phyloP scores from a whole-genome alignment of 2,113 vertebrate genomes.

The Rallus limicola region DNA sequence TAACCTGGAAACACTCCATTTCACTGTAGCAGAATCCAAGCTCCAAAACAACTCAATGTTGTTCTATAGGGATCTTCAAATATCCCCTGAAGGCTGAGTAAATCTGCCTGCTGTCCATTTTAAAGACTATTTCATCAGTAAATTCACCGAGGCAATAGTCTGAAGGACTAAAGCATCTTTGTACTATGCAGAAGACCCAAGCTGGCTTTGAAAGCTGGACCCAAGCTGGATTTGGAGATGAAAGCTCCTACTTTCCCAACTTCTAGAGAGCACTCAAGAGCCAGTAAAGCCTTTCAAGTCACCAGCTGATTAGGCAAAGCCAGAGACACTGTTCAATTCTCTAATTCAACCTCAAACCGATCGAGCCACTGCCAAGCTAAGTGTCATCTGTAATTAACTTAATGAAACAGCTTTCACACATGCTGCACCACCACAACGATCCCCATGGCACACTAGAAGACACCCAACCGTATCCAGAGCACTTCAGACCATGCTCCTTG shows the following conservation, averaged over 20 bases:
- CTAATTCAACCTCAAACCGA: not conserved
- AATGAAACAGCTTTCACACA: not conserved
- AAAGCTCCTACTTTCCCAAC: not conserved
- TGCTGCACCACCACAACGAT: not conserved
- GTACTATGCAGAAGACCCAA: not conserved
- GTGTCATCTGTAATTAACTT: not conserved
- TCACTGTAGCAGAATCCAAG: not conserved
- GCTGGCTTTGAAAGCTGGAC: not conserved
- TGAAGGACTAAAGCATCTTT: not conserved
- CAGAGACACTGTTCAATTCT: not conserved
- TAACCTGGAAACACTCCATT: not conserved
- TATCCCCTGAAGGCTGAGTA: not conserved
- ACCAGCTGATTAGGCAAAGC: not conserved
- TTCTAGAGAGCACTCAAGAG: not conserved
- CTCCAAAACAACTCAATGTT: not conserved
- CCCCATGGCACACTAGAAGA: not conserved
- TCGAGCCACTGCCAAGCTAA: not conserved
- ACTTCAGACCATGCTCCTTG: not conserved
- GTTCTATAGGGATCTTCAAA: not conserved
- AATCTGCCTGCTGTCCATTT: not conserved
- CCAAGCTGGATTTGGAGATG: not conserved
- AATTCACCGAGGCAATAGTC: not conserved
- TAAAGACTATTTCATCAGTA: not conserved
- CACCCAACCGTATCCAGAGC: not conserved
- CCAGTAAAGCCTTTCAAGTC: not conserved